A percentile compares a stretch with the other conserved stretches of the same genome.
These are phyloP conservation scores for Myrmophylax atrothorax DNA, from an alignment of 2,113 vertebrate species.

Conservation along the genomic window DNA sequence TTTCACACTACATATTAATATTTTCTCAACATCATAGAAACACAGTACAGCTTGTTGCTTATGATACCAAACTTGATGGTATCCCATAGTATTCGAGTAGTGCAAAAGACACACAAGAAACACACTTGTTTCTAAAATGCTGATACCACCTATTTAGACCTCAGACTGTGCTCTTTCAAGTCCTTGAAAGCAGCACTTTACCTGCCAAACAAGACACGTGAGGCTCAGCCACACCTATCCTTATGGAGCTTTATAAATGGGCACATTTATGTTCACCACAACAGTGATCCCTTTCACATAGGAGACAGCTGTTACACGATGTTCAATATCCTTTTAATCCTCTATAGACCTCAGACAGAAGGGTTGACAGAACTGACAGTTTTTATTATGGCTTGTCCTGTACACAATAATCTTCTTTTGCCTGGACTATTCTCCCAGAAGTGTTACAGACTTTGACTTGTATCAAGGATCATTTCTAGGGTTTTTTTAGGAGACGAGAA, in stretches of 20 bases:
- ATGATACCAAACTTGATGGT: background rate
- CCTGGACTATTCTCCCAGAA: slow-evolving; percentile 63
- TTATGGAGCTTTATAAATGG: background rate
- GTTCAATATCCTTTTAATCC: slow-evolving; percentile 74
- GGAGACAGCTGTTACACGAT: slow-evolving; percentile 69
- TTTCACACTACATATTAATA: background rate
- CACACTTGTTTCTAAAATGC: background rate
- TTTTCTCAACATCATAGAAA: background rate
- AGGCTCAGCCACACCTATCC: slow-evolving; percentile 33
- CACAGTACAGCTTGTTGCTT: background rate
- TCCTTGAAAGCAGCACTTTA: background rate
- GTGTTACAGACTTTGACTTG: slow-evolving; percentile 65
- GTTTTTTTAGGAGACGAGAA: slow-evolving; percentile 34
- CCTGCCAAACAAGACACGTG: slow-evolving; percentile 10
- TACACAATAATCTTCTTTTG: slow-evolving; percentile 76
- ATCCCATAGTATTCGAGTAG: background rate
- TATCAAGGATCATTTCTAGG: slow-evolving; percentile 55
- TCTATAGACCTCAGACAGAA: slow-evolving; percentile 68
- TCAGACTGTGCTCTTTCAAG: background rate
- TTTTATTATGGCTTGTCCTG: slow-evolving; percentile 76
- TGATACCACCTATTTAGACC: background rate
- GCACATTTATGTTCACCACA: slow-evolving; percentile 22
- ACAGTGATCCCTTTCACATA: slow-evolving; percentile 41
- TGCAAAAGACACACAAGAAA: background rate
- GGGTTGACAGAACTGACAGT: slow-evolving; percentile 71